A percentile compares a stretch with the other conserved stretches of the same genome.
Evolutionary conservation across 2,797 vertebrate genomes (phyloP).

Genomic region (Eremophila alpestris): DNA sequence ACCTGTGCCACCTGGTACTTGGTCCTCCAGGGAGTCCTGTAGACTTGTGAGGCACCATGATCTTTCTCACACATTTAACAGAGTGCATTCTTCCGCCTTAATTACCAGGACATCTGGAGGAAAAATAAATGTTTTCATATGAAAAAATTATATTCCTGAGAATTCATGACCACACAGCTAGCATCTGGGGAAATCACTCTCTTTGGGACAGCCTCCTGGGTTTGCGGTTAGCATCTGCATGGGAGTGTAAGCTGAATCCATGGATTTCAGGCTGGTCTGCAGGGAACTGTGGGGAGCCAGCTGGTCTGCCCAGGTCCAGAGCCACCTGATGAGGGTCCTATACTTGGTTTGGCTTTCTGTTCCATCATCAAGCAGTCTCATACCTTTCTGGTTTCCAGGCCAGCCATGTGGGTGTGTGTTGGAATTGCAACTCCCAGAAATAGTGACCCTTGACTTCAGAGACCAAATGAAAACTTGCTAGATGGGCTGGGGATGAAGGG

Average conservation of each 20-base stretch:
- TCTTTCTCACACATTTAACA: constrained; percentile 7
- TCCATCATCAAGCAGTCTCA: not conserved
- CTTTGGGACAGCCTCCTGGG: not conserved
- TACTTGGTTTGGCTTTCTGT: not conserved
- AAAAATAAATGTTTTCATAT: constrained; percentile 23
- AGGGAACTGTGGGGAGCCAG: not conserved
- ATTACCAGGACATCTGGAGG: constrained; percentile 3
- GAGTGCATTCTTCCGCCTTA: not conserved
- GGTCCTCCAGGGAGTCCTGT: not conserved
- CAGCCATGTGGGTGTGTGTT: not conserved
- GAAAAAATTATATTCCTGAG: constrained; percentile 29
- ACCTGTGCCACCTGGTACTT: constrained; percentile 2
- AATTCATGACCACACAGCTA: constrained; percentile 14
- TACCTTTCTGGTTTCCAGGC: not conserved
- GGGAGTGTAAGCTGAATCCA: not conserved
- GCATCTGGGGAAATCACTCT: not conserved
- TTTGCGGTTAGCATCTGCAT: not conserved
- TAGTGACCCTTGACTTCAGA: not conserved
- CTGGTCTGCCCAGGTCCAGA: not conserved
- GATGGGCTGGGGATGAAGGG: not conserved
- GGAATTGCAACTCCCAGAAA: not conserved
- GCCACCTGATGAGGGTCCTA: not conserved
- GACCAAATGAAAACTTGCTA: not conserved
- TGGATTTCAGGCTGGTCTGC: not conserved
- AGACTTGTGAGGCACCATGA: not conserved